Evolutionary conservation across 2,888 invertebrate species (phyloP).

Genomic region (Oscheius onirici): DNA sequence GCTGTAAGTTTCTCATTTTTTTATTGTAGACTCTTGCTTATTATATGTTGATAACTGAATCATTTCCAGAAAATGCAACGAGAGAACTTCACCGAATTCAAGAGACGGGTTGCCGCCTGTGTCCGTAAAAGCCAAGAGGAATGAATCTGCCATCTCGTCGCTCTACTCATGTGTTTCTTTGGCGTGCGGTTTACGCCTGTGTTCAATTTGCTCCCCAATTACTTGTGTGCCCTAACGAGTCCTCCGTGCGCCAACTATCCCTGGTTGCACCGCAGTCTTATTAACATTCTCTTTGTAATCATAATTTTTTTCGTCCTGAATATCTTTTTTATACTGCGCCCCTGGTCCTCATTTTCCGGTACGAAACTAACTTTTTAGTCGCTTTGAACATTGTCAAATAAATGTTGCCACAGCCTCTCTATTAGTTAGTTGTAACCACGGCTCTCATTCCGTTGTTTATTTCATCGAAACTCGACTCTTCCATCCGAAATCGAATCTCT

Average conservation of each 20-base stretch:
- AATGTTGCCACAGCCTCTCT: neutral
- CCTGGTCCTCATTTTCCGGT: neutral
- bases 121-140: conserved; percentile 96
- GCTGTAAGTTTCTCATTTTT: conserved; percentile 80
- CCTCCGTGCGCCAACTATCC: too few species aligned
- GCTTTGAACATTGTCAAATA: conserved; percentile 14
- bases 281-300: too few species aligned
- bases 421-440: too few species aligned
- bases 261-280: too few species aligned
- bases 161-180: neutral
- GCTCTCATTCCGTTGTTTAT: conserved; percentile 12
- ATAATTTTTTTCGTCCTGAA: too few species aligned
- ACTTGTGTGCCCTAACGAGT: too few species aligned
- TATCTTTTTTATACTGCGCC: too few species aligned
- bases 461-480: neutral
- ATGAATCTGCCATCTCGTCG: conserved; percentile 12
- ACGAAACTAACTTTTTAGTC: neutral
- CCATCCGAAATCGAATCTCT: conserved; percentile 11
- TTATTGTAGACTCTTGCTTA: neutral
- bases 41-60: neutral
- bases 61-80: conserved; percentile 91
- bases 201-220: too few species aligned
- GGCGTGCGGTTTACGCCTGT: conserved; percentile 8
- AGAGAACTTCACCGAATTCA: conserved; percentile 95
- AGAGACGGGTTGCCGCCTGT: conserved; percentile 95